These are phyloP conservation scores for Danio rerio DNA, from an alignment of 2,113 vertebrate genomes.

Conservation along the genomic window GRCz12tu NC_133199.1:1162001-1162500, in stretches of 20 bases:
- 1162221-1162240: conserved; percentile 27
- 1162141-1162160: background rate
- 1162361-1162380: no score
- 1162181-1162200: conserved; percentile 23
- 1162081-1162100: background rate
- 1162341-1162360: no score
- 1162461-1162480: no score
- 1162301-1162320: no score
- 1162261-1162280: no score
- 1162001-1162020: background rate
- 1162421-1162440: no score
- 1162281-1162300: no score
- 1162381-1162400: no score
- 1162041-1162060: background rate
- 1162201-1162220: background rate
- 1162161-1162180: background rate
- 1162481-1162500: no score
- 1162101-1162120: background rate
- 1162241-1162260: conserved; percentile 30
- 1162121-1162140: background rate
- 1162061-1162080: background rate
- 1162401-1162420: no score
- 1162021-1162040: background rate
- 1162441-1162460: no score
- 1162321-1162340: no score